phyloP scores from a whole-genome alignment of 2,113 vertebrate genomes.

The Phalacrocorax brasilianus region DNA sequence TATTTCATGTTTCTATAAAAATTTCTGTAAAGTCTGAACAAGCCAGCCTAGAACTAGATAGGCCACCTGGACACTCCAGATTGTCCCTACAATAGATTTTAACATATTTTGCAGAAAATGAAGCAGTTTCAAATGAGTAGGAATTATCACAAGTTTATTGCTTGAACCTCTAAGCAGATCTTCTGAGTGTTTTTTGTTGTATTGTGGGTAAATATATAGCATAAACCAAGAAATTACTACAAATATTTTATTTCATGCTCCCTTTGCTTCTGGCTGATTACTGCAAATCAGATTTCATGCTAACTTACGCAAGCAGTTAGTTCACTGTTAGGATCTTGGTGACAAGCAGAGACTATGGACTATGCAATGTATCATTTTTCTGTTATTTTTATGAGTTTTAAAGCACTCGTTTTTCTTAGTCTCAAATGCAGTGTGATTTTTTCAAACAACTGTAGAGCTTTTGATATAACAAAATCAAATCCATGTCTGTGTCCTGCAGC shows the following conservation, averaged over 20 bases:
- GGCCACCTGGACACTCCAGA: neutral
- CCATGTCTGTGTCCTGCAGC: neutral
- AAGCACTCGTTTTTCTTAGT: neutral
- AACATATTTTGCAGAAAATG: neutral
- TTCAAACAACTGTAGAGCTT: neutral
- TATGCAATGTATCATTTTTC: neutral
- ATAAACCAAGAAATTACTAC: neutral
- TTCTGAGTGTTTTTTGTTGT: neutral
- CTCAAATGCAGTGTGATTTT: neutral
- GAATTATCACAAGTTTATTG: neutral
- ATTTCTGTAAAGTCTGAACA: neutral
- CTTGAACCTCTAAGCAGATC: neutral
- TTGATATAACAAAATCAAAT: neutral
- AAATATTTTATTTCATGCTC: slow-evolving; percentile 1
- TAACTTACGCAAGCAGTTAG: neutral
- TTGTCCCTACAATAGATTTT: neutral
- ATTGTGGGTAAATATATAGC: neutral
- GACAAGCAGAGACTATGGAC: neutral
- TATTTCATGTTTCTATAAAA: neutral
- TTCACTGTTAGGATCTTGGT: neutral
- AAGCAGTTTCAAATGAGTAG: neutral
- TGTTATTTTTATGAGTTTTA: neutral
- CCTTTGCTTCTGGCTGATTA: neutral
- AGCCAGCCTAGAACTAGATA: neutral
- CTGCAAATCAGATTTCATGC: slow-evolving; percentile 3